Conservation (phyloP, 2,888 invertebrate genomes). For the Seira musarum region DNA sequence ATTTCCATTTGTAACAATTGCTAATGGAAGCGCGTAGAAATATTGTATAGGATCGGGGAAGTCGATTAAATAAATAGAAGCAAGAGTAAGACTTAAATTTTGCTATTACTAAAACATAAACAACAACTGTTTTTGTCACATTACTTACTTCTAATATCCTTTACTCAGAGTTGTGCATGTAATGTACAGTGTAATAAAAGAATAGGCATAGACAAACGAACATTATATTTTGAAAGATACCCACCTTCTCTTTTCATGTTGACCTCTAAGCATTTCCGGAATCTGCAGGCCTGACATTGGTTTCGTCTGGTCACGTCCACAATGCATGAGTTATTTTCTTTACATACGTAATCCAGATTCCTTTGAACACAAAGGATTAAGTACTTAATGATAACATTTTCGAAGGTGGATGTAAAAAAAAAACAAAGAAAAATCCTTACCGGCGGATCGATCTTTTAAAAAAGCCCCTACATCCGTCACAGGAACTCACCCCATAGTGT, state of each 20-base stretch:
- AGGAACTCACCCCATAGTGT: constrained; percentile 90
- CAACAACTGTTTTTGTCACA: not conserved
- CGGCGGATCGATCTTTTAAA: constrained; percentile 94
- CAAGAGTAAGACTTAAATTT: too few species aligned
- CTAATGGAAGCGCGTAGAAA: not conserved
- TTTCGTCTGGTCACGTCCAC: constrained; percentile 94
- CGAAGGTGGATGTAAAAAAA: too few species aligned
- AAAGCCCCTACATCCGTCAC: constrained; percentile 93
- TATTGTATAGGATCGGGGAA: not conserved
- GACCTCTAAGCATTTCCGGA: constrained; percentile 90
- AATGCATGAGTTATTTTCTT: constrained; percentile 88
- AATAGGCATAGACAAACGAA: not conserved
- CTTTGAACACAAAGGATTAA: constrained; percentile 73
- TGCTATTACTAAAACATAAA: not conserved
- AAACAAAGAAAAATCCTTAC: too few species aligned
- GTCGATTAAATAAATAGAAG: too few species aligned
- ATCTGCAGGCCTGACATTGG: constrained; percentile 95
- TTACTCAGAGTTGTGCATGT: too few species aligned
- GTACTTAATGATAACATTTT: too few species aligned
- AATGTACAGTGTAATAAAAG: too few species aligned
- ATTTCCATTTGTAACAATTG: not conserved
- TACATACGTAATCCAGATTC: constrained; percentile 92
- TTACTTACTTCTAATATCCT: too few species aligned
- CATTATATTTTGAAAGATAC: constrained; percentile 69
- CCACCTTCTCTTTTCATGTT: constrained; percentile 96